A percentile compares a stretch with the other conserved stretches of the same genome.
These are phyloP conservation scores for Rhynchophorus ferrugineus DNA, from an alignment of 1,140 invertebrate genomes.

Conservation along the genomic window DNA sequence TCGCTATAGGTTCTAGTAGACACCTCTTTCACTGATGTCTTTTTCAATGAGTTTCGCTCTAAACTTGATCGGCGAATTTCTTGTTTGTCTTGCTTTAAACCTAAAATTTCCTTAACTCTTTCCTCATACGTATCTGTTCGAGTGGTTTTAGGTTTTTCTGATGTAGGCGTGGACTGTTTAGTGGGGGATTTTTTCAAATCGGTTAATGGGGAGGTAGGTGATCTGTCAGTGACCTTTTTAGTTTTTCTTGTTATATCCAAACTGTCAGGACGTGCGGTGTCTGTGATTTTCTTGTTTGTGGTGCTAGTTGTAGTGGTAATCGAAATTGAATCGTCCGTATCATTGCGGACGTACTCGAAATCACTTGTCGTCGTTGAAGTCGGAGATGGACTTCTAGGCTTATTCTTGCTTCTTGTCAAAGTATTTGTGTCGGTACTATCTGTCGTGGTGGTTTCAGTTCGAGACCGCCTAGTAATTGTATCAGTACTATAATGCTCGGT, in stretches of 20 bases:
- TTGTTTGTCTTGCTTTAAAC: conserved; percentile 45
- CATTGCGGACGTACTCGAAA: conserved; percentile 30
- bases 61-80: conserved; percentile 26
- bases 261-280: conserved; percentile 20
- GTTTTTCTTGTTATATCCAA: conserved; percentile 25
- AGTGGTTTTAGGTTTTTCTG: conserved; percentile 17
- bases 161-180: conserved; percentile 12
- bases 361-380: conserved; percentile 27
- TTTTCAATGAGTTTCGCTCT: conserved; percentile 22
- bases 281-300: conserved; percentile 3
- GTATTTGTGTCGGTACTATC: conserved; percentile 23
- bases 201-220: conserved; percentile 25
- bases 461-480: conserved; percentile 23
- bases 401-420: conserved; percentile 22
- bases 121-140: conserved; percentile 63
- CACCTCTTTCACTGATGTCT: conserved; percentile 17
- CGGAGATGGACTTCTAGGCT: conserved; percentile 30
- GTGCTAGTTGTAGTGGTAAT: conserved; percentile 13
- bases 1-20: conserved; percentile 9
- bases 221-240: conserved; percentile 27
- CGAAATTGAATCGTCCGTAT: conserved; percentile 27
- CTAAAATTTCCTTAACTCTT: conserved; percentile 56
- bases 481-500: conserved; percentile 20
- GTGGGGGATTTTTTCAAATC: conserved; percentile 17
- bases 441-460: conserved; percentile 9